Percentiles rank a stretch among this genome's conserved stretches.
Conservation (phyloP, 2,888 invertebrate species). For the Dilophus febrilis region DNA sequence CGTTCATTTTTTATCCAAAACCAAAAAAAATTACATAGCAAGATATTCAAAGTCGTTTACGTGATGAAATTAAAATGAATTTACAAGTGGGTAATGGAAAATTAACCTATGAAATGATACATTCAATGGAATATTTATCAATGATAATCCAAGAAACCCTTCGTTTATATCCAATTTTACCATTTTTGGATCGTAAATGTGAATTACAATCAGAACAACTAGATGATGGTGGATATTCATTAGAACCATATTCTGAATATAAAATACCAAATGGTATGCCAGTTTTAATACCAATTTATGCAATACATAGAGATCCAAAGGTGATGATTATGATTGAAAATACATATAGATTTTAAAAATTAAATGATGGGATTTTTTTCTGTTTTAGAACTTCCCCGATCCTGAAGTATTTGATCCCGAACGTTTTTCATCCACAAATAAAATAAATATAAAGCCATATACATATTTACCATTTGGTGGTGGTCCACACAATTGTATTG, state of each 20-base stretch:
- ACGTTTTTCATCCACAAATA: conserved; percentile 24
- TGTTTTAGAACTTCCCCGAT: conserved; percentile 25
- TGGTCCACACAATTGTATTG: conserved; percentile 27
- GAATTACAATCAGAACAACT: conserved; percentile 13
- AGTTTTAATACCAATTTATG: conserved; percentile 24
- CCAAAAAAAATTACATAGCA: no score
- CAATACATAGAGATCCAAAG: conserved; percentile 25
- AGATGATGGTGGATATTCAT: conserved; percentile 17
- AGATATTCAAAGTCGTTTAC: no score
- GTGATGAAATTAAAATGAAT: no score
- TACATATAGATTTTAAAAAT: no score
- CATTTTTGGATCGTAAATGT: conserved; percentile 26
- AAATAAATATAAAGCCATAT: conserved; percentile 20
- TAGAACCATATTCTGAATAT: conserved; percentile 19
- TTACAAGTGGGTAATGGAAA: no score
- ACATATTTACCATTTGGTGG: conserved; percentile 28
- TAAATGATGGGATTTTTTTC: conserved; percentile 2
- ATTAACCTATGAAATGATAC: conserved; percentile 26
- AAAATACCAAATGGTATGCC: conserved; percentile 18
- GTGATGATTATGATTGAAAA: no score
- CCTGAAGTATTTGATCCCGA: conserved; percentile 26
- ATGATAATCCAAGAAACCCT: conserved; percentile 21
- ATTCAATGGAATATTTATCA: conserved; percentile 30
- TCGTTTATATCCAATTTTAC: conserved; percentile 26
- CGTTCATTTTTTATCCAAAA: no score